These are phyloP conservation scores for Atrina japonica DNA, from an alignment of 2,888 invertebrate species.

Conservation along the genomic window DNA sequence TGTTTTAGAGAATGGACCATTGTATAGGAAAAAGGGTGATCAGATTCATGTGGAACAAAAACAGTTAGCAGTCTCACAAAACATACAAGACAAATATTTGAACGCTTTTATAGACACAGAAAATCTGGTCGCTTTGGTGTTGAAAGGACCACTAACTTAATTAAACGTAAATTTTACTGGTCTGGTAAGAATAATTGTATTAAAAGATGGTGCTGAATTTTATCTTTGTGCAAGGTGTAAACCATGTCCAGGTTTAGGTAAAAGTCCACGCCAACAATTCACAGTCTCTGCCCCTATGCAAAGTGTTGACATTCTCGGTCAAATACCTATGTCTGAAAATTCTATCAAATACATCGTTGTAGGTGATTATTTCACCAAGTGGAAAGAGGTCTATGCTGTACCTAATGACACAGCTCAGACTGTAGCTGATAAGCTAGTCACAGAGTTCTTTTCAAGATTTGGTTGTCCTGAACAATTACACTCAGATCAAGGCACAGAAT, in stretches of 20 bases:
- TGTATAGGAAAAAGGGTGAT: too few species aligned
- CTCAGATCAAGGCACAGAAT: constrained; percentile 29
- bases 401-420: constrained; percentile 37
- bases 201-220: constrained; percentile 19
- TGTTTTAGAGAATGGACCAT: too few species aligned
- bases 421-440: constrained; percentile 47
- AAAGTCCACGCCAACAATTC: constrained; percentile 13
- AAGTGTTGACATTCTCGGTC: constrained; percentile 31
- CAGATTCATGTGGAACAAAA: too few species aligned
- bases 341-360: constrained; percentile 33
- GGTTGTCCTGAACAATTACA: constrained; percentile 35
- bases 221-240: constrained; percentile 24
- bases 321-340: neutral
- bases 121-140: too few species aligned
- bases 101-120: too few species aligned
- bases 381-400: constrained; percentile 42
- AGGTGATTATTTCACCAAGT: constrained; percentile 42
- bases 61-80: too few species aligned
- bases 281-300: constrained; percentile 11
- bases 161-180: too few species aligned
- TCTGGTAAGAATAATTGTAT: neutral
- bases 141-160: too few species aligned
- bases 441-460: constrained; percentile 21
- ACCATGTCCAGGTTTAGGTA: constrained; percentile 22
- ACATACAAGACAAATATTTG: too few species aligned